Percentiles rank a stretch among this genome's conserved stretches.
These are phyloP conservation scores for Leuciscus waleckii DNA, from an alignment of 2,797 vertebrate species.

Conservation along the genomic window DNA sequence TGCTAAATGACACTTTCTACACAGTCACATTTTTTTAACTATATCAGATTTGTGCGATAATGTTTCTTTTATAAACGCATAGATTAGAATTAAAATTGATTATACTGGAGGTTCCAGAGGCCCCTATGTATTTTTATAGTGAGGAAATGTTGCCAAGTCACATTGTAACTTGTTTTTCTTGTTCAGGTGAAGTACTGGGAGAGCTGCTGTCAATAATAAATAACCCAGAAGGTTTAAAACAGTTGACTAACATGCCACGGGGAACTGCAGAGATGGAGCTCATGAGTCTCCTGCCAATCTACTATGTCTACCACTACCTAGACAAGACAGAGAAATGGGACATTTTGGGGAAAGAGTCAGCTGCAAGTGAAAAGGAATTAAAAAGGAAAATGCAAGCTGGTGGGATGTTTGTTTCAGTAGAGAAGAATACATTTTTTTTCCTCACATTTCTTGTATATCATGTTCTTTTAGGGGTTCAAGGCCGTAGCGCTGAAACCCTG, in stretches of 20 bases:
- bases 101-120: background rate
- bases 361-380: slow-evolving; percentile 66
- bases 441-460: background rate
- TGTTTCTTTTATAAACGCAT: background rate
- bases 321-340: slow-evolving; percentile 80
- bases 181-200: slow-evolving; percentile 85
- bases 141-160: background rate
- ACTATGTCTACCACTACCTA: slow-evolving; percentile 86
- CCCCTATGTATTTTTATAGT: background rate
- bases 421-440: background rate
- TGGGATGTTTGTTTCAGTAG: slow-evolving; percentile 65
- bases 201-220: slow-evolving; percentile 77
- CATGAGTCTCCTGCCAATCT: slow-evolving; percentile 74
- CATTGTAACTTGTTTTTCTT: background rate
- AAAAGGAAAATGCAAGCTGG: slow-evolving; percentile 83
- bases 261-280: slow-evolving; percentile 85
- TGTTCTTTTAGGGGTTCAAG: too few species aligned
- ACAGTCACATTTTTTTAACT: background rate
- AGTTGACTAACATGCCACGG: slow-evolving; percentile 78
- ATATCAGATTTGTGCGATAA: background rate
- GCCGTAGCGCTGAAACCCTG: too few species aligned
- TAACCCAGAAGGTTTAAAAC: slow-evolving; percentile 72
- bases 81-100: background rate
- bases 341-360: slow-evolving; percentile 69
- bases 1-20: background rate